Base-by-base conservation (phyloP, 2,797 vertebrate genomes). In the Mycteria americana region DNA sequence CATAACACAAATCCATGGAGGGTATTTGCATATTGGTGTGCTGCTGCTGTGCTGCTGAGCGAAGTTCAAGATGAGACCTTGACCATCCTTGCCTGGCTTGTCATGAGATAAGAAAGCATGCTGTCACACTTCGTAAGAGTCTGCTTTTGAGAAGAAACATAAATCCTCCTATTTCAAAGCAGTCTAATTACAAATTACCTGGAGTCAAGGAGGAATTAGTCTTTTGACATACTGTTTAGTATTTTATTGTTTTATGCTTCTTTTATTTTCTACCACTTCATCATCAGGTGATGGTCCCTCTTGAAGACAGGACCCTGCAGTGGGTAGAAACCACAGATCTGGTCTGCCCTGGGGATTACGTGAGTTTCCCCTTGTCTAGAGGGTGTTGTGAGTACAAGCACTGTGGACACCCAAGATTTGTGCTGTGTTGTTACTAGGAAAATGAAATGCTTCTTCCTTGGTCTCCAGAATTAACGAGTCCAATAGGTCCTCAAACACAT, bases 31-130 rank as follows among this genome's bases (percentile, higher is more conserved):
- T 80, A 72, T 69, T 87, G 63, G 37, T 27, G 39, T 78, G 73
- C 46, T 7, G 22, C 86, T 93, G 53, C 82, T 77, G 48, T 77
- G 79, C 85, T 33, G n/a, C 63, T 73, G 80, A 89, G 45, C 0
- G 0, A 81, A 89, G 91, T 78, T 94, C 78, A 51, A 41, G 57
- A 73, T 59, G 46, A 95, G 75, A 94, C 92, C 93, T 96, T 93
- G 95, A 84, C 94, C 84, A 79, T 74, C 95, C 69, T 91, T 92
- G 88, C 69, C 75, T 84, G 53, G 18, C 45, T 68, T 92, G 73
- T 89, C 81, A 37, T 53, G 94, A 89, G 74, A 78, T 89, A 76
- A 88, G 75, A 64, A 68, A 59, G 54, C 80, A 7, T 69, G 59
- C 82, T 93, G 92, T 92, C 79, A 84, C 39, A 28, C 54, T 76